Base-by-base conservation (phyloP, 2,797 vertebrate species). In the Numenius phaeopus region DNA sequence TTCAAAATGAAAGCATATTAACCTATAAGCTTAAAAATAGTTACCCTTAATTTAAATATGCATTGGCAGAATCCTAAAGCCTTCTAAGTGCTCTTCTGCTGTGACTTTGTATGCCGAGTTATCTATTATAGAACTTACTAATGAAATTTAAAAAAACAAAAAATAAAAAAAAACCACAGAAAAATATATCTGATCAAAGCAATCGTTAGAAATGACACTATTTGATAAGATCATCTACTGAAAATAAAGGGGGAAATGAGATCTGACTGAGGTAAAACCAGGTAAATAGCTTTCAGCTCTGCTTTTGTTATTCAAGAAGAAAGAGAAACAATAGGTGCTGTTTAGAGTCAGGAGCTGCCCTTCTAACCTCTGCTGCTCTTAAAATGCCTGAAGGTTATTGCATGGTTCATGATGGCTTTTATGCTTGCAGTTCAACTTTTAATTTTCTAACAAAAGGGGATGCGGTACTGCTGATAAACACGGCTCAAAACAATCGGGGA, bases 201-300 rank as follows among this genome's bases (percentile, higher is more conserved):
- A 64, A 52, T 84, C 78, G 89, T 89, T 91, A 85, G 75, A 94
- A 96, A 95, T 80, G 44, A 96, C 91, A 82, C 58, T 83, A 85
- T 95, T 97, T 89, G 95, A 96, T 97, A 96, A 96, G 95, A 96
- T 96, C 94, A 96, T 89, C 79, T 79, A 23, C 87, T 78, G 92
- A 94, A 96, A 94, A 96, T 90, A 95, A 93, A 94, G 83, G 69
- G 92, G 98, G 97, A 98, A 98, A 98, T 97, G 96, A 98, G 96
- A 95, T 98, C 98, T 98, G 98, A 96, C 98, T 67, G 96, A 97
- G 98, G 98, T 98, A 97, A 98, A 97, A 97, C 97, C 98, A 99
- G 98, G 99, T 99, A 99, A 97, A 99, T 98, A 97, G 97, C 97
- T 96, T 98, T 98, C 97, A 98, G 95, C 95, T 96, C 97, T 97